phyloP scores from a whole-genome alignment of 2,797 vertebrate species.

The Kryptopterus vitreolus region DNA sequence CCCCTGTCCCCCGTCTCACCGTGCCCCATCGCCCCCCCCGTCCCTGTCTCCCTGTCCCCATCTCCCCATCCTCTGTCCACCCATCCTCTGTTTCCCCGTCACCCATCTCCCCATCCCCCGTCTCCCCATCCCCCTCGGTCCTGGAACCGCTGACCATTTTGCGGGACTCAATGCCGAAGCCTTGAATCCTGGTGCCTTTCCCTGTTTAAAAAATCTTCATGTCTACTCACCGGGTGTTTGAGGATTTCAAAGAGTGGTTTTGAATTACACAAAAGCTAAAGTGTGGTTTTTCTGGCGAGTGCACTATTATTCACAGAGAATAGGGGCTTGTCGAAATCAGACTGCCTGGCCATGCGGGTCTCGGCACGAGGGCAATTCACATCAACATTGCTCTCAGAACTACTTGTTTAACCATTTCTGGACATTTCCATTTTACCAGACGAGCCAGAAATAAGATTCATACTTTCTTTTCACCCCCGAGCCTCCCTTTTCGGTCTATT shows the following conservation, averaged over 20 bases:
- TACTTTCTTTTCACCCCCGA: too few relatives aligned
- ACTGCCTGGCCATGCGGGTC: constrained; percentile 57
- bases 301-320: constrained; percentile 59
- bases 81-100: too few relatives aligned
- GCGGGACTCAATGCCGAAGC: background rate
- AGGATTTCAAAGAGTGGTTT: constrained; percentile 62
- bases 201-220: constrained; percentile 6
- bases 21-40: too few relatives aligned
- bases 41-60: too few relatives aligned
- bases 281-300: constrained; percentile 12
- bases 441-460: background rate
- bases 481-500: constrained; percentile 12
- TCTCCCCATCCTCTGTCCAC: too few relatives aligned
- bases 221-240: constrained; percentile 1
- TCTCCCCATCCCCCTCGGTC: too few relatives aligned
- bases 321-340: constrained; percentile 34
- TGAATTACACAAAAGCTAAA: constrained; percentile 66
- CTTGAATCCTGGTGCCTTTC: background rate
- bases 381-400: constrained; percentile 50
- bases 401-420: constrained; percentile 39
- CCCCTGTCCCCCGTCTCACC: too few relatives aligned
- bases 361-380: constrained; percentile 54
- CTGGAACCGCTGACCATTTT: constrained; percentile 23
- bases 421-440: background rate
- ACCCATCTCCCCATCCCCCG: too few relatives aligned